Evolutionary conservation across 2,888 invertebrate genomes (phyloP).

Genomic region (Coenonympha glycerion): DNA sequence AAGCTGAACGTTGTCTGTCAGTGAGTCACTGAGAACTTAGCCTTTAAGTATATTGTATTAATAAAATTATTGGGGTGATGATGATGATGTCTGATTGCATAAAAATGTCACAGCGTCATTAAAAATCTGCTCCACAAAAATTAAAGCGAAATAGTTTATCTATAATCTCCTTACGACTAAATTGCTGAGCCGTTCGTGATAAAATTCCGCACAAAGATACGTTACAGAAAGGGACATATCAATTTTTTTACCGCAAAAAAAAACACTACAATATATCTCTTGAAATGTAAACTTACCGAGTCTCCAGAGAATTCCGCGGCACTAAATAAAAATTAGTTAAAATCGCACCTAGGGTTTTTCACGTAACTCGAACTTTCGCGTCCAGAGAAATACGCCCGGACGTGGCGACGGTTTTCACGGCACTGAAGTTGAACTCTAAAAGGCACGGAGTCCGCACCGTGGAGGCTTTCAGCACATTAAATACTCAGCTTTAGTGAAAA

Average conservation of each 20-base stretch:
- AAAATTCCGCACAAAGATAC: too few species aligned
- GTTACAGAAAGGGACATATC: background rate
- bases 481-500: too few species aligned
- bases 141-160: too few species aligned
- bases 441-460: background rate
- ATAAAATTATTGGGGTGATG: too few species aligned
- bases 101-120: too few species aligned
- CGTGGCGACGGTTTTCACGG: constrained; percentile 3
- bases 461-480: too few species aligned
- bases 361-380: constrained; percentile 3
- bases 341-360: background rate
- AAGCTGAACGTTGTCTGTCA: too few species aligned
- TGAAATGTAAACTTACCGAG: background rate
- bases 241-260: background rate
- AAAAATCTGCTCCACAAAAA: too few species aligned
- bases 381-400: constrained; percentile 2
- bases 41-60: too few species aligned
- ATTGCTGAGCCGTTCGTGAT: background rate
- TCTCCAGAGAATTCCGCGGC: background rate
- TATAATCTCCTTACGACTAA: too few species aligned
- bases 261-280: background rate
- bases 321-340: background rate
- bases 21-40: too few species aligned
- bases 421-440: constrained; percentile 8
- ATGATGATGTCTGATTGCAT: too few species aligned